Evolutionary conservation across 2,888 invertebrate species (phyloP), one percentile per base, ranked within the genome.

Genomic region (Pantelozetes paolii): DNA sequence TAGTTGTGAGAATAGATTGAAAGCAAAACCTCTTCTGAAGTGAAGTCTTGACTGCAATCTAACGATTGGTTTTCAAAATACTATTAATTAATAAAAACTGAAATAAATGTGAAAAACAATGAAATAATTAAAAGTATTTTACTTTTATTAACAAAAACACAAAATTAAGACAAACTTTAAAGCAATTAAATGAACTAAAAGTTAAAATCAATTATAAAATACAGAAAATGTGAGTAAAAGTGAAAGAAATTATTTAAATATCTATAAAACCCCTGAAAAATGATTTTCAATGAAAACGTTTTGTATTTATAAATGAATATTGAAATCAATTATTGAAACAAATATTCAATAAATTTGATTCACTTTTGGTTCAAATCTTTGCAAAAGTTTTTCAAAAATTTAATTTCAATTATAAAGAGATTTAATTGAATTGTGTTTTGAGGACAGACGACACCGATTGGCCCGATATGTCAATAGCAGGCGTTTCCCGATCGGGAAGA

Each of bases 401-500:
- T 5, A 50, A n/a, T 50, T 20, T 50, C 20, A 20, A 50, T 20
- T 50, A n/a, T 3, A 50, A 50, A n/a, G 20, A n/a, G 18, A 45
- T 15, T 45, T 23, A 54, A 26, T 13, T 54, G 6, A 13, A 54
- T 54, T 50, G 18, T 50, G 2, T 20, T 20, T n/a, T n/a, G n/a
- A n/a, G 2, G 50, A n/a, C 2, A 20, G 6, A 8, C 18, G 20
- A 18, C 20, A 20, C 20, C 50, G 6, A n/a, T 2, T 5, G 6
- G 20, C 15, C 54, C 30, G 26, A 1, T 11, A 67, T 67, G 67
- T 11, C 76, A 13, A 62, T 71, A n/a, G 75, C 77, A 13, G 92
- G 92, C 11, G 88, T 93, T 54, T 94, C 94, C 2, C 87, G 94
- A 75, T 93, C 94, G 79, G 94, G 94, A 28, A 86, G 94, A 74